A percentile compares a stretch with the other conserved stretches of the same genome.
Conservation (phyloP, 2,113 vertebrate species). For the Nerophis lumbriciformis region DNA sequence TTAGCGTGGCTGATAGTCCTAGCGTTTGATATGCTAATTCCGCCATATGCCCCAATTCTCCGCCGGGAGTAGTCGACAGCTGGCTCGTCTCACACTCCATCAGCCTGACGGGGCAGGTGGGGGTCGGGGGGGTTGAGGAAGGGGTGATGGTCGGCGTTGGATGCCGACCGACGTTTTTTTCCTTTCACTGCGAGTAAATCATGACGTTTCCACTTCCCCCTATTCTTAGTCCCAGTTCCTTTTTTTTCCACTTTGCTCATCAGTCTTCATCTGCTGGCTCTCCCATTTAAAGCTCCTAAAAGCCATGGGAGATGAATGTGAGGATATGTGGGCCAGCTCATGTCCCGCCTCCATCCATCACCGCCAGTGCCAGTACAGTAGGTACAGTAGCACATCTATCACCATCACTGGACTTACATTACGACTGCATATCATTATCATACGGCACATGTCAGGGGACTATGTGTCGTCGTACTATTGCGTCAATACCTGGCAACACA, state of each 20-base stretch:
- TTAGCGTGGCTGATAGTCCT: slow-evolving; percentile 1
- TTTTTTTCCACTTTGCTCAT: slow-evolving; percentile 12
- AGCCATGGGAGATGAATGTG: too few relatives aligned
- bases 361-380: too few relatives aligned
- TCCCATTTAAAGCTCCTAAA: slow-evolving; percentile 48
- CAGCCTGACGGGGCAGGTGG: slow-evolving; percentile 52
- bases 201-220: slow-evolving; percentile 11
- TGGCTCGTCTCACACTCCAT: slow-evolving; percentile 66
- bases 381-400: too few relatives aligned
- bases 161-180: slow-evolving; percentile 34
- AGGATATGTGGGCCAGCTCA: too few relatives aligned
- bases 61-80: slow-evolving; percentile 55
- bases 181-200: too few relatives aligned
- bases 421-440: too few relatives aligned
- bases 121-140: slow-evolving; percentile 25
- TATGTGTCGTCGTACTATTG: too few relatives aligned
- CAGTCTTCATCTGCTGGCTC: slow-evolving; percentile 26
- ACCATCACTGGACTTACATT: too few relatives aligned
- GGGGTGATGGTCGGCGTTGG: slow-evolving; percentile 23
- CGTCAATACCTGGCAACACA: too few relatives aligned
- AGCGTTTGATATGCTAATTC: slow-evolving; percentile 71
- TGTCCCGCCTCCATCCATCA: too few relatives aligned
- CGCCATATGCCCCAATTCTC: slow-evolving; percentile 65
- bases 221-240: slow-evolving; percentile 1
- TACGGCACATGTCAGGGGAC: too few relatives aligned